These are phyloP conservation scores for Poecilia wingei DNA, from an alignment of 2,797 vertebrate genomes.

Conservation along the genomic window DNA sequence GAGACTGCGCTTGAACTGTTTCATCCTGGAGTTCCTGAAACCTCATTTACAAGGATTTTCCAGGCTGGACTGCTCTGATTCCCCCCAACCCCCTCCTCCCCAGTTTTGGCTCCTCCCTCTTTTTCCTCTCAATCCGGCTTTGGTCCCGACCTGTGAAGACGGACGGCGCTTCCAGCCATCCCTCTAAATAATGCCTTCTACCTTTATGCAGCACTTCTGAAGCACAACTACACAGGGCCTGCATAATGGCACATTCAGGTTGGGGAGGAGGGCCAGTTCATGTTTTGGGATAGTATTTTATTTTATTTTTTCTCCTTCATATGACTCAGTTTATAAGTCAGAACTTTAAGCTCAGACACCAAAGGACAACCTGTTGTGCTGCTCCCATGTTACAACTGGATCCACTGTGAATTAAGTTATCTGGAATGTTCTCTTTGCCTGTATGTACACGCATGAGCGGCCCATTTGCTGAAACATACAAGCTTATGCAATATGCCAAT, in stretches of 20 bases:
- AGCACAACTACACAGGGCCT: slow-evolving; percentile 77
- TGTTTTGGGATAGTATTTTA: slow-evolving; percentile 28
- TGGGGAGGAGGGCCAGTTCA: slow-evolving; percentile 49
- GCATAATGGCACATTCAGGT: slow-evolving; percentile 62
- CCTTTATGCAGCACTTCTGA: slow-evolving; percentile 74
- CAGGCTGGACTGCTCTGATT: slow-evolving; percentile 49
- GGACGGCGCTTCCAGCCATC: slow-evolving; percentile 60
- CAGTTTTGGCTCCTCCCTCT: slow-evolving; percentile 49
- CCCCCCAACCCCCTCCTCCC: slow-evolving; percentile 36
- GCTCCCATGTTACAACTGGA: slow-evolving; percentile 84
- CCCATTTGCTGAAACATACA: slow-evolving; percentile 72
- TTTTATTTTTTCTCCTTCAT: slow-evolving; percentile 24
- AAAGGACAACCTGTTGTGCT: slow-evolving; percentile 86
- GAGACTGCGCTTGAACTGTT: slow-evolving; percentile 86
- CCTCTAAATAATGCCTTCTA: slow-evolving; percentile 74
- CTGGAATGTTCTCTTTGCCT: slow-evolving; percentile 78
- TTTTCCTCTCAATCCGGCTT: slow-evolving; percentile 57
- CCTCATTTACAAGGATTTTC: slow-evolving; percentile 51
- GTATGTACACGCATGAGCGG: slow-evolving; percentile 68
- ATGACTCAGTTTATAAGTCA: slow-evolving; percentile 63
- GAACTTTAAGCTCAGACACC: slow-evolving; percentile 81
- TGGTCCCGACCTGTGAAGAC: slow-evolving; percentile 67
- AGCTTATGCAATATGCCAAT: slow-evolving; percentile 81
- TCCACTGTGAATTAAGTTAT: slow-evolving; percentile 87
- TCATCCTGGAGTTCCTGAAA: slow-evolving; percentile 49